Conservation (phyloP, 1,140 invertebrate species). For the Brachionus manjavacas region DNA sequence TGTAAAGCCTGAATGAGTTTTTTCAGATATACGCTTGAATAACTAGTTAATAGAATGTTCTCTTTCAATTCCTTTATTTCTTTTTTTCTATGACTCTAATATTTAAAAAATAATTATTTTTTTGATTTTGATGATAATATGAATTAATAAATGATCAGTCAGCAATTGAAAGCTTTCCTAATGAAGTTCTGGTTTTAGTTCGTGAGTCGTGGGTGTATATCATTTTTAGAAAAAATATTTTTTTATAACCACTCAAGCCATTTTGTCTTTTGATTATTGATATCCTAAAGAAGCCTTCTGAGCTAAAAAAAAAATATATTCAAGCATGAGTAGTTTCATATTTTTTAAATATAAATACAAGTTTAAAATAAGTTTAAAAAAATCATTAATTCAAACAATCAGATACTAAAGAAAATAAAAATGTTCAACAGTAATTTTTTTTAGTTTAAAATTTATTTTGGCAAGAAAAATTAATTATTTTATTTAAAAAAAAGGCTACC, state of each 20-base stretch:
- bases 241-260: too few species aligned
- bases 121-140: too few species aligned
- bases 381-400: neutral
- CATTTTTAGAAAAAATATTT: too few species aligned
- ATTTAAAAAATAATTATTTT: too few species aligned
- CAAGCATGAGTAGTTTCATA: too few species aligned
- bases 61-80: neutral
- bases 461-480: neutral
- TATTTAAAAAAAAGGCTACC: neutral
- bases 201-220: too few species aligned
- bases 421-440: neutral
- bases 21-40: neutral
- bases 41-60: neutral
- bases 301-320: too few species aligned
- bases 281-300: too few species aligned
- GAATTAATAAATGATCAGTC: too few species aligned
- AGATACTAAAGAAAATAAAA: neutral
- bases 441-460: neutral
- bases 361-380: neutral
- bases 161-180: too few species aligned
- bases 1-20: neutral
- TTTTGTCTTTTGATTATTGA: too few species aligned
- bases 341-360: neutral
- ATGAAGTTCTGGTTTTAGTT: too few species aligned
- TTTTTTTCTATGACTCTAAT: neutral